phyloP scores from a whole-genome alignment of 2,113 vertebrate species.

The Baryphthengus martii region DNA sequence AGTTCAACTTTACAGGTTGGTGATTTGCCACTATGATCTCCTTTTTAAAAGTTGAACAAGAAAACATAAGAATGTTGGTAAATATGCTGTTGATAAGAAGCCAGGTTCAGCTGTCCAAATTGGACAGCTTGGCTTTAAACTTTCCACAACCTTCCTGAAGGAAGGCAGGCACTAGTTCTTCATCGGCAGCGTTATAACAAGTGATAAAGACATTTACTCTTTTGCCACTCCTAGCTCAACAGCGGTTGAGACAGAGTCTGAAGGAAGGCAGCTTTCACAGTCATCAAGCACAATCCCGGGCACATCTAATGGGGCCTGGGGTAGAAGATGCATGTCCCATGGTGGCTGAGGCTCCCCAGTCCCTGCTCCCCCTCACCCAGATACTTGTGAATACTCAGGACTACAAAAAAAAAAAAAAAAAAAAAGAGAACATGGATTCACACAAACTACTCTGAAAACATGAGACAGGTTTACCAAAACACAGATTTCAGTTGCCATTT shows the following conservation, averaged over 20 bases:
- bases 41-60: not conserved
- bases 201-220: not conserved
- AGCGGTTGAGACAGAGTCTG: not conserved
- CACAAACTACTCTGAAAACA: not conserved
- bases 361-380: not conserved
- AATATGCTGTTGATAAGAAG: not conserved
- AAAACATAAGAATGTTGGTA: not conserved
- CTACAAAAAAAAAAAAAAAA: too few relatives aligned
- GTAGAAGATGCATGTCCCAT: fast-evolving
- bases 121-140: not conserved
- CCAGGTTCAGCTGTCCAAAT: not conserved
- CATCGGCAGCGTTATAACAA: not conserved
- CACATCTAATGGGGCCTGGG: not conserved
- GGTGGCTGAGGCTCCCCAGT: not conserved
- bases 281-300: not conserved
- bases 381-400: not conserved
- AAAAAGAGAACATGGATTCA: not conserved
- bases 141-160: not conserved
- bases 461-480: not conserved
- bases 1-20: not conserved
- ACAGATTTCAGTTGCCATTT: not conserved
- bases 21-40: not conserved
- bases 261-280: not conserved
- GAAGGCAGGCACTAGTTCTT: not conserved
- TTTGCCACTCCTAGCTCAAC: not conserved